Percentiles rank a stretch among this genome's conserved stretches.
Evolutionary conservation across 1,140 invertebrate species (phyloP).

Genomic region (Camponotus vicinus): DNA sequence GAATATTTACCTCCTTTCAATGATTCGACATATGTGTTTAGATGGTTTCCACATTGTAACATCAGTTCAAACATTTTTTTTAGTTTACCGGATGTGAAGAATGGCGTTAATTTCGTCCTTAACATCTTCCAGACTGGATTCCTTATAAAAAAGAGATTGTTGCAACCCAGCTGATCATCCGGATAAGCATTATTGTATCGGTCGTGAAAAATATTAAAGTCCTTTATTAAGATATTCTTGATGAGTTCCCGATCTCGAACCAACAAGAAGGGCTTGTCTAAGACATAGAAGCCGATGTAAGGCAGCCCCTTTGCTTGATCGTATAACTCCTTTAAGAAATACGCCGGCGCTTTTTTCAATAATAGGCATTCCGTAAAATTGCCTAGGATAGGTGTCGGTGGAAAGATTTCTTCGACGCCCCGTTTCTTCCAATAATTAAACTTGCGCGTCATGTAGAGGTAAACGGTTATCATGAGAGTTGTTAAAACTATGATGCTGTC

Average conservation of each 20-base stretch:
- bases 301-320: conserved; percentile 52
- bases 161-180: conserved; percentile 72
- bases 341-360: conserved; percentile 30
- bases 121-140: conserved; percentile 83
- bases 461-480: conserved; percentile 38
- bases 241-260: conserved; percentile 84
- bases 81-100: conserved; percentile 83
- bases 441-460: conserved; percentile 80
- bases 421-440: conserved; percentile 83
- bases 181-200: conserved; percentile 68
- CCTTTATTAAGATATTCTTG: conserved; percentile 85
- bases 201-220: conserved; percentile 84
- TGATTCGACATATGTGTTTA: conserved; percentile 78
- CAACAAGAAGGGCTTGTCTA: conserved; percentile 82
- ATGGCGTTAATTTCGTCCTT: conserved; percentile 81
- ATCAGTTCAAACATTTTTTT: conserved; percentile 85
- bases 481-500: conserved; percentile 48
- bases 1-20: conserved; percentile 63
- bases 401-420: conserved; percentile 72
- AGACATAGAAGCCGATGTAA: conserved; percentile 80
- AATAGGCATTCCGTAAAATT: conserved; percentile 75
- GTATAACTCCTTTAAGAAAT: conserved; percentile 70
- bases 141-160: conserved; percentile 78
- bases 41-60: conserved; percentile 78
- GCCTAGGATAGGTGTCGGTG: conserved; percentile 79